phyloP scores from a whole-genome alignment of 2,797 vertebrate species.

The Lithobates pipiens region DNA sequence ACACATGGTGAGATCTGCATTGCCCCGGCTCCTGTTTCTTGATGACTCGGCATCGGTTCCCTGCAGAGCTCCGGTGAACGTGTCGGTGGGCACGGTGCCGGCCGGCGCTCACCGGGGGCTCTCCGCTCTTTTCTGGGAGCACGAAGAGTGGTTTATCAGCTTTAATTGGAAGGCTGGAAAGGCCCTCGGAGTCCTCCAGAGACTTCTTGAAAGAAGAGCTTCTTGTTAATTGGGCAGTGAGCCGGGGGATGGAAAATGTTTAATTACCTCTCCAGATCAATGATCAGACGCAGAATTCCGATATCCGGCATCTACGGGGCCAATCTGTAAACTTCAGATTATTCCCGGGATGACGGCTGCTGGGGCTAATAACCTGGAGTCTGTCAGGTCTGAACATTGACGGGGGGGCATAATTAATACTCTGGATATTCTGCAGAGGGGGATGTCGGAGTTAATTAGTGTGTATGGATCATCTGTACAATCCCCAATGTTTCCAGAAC shows the following conservation, averaged over 20 bases:
- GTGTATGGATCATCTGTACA: too few species aligned
- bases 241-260: background rate
- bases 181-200: background rate
- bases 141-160: background rate
- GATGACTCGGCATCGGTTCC: too few species aligned
- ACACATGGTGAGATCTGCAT: too few species aligned
- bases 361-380: too few species aligned
- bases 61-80: background rate
- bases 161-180: constrained; percentile 39
- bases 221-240: constrained; percentile 32
- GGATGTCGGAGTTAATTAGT: too few species aligned
- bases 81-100: background rate
- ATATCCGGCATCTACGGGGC: background rate
- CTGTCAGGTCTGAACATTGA: too few species aligned
- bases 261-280: constrained; percentile 48
- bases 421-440: too few species aligned
- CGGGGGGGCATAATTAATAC: too few species aligned
- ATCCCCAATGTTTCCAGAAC: too few species aligned
- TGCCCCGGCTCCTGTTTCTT: too few species aligned
- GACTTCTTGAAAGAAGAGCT: background rate
- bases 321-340: background rate
- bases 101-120: background rate
- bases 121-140: background rate
- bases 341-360: background rate
- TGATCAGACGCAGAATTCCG: background rate